These are phyloP conservation scores for Ceriagrion tenellum DNA, from an alignment of 2,888 invertebrate species.

Conservation along the genomic window DNA sequence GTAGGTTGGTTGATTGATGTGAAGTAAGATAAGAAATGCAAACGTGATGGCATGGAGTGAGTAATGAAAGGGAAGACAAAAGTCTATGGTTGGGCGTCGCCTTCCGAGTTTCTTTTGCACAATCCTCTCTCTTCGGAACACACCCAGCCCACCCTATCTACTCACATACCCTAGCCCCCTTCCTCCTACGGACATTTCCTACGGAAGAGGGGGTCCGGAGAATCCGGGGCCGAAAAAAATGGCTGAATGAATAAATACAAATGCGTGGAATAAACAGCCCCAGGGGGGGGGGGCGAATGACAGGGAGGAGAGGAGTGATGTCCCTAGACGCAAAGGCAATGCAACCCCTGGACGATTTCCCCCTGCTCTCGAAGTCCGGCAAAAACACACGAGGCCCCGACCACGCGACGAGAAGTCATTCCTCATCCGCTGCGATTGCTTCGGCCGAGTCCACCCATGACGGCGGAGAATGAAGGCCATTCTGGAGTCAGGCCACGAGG, in stretches of 20 bases:
- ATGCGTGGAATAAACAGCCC: conserved; percentile 64
- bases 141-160: too few relatives aligned
- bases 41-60: too few relatives aligned
- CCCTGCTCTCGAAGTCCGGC: not conserved
- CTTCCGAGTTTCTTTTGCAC: too few relatives aligned
- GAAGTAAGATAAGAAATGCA: too few relatives aligned
- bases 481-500: conserved; percentile 27
- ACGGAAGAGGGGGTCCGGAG: not conserved
- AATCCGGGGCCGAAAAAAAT: conserved; percentile 22
- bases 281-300: not conserved
- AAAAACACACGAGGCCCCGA: conserved; percentile 1
- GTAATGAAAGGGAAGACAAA: too few relatives aligned
- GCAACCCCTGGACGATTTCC: not conserved
- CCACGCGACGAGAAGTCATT: conserved; percentile 38
- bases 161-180: not conserved
- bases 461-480: not conserved
- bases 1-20: too few relatives aligned
- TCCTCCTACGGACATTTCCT: not conserved
- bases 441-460: conserved; percentile 21
- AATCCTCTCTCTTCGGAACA: too few relatives aligned
- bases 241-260: conserved; percentile 63
- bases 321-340: not conserved
- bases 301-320: not conserved
- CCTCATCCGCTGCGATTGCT: conserved; percentile 43
- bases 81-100: too few relatives aligned